Evolutionary conservation across 1,140 invertebrate species (phyloP).

Genomic region (Drosophila equinoxialis): DNA sequence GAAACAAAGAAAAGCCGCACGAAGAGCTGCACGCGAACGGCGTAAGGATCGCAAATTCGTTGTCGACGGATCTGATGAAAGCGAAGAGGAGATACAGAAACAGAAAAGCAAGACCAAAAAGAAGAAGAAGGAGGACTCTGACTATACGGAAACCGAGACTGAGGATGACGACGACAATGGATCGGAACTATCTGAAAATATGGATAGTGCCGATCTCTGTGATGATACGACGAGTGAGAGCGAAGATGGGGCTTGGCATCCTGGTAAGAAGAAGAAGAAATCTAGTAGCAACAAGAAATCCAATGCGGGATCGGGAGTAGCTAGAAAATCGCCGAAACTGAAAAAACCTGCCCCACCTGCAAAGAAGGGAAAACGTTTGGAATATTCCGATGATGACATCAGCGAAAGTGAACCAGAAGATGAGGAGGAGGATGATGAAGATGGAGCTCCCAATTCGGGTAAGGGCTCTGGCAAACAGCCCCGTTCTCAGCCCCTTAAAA

Average conservation of each 20-base stretch:
- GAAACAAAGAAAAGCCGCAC: slow-evolving; percentile 64
- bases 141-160: slow-evolving; percentile 84
- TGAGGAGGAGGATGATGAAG: slow-evolving; percentile 71
- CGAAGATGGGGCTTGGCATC: slow-evolving; percentile 74
- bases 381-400: slow-evolving; percentile 79
- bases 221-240: slow-evolving; percentile 79
- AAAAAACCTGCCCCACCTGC: slow-evolving; percentile 49
- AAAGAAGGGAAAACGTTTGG: slow-evolving; percentile 68
- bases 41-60: slow-evolving; percentile 79
- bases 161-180: slow-evolving; percentile 85
- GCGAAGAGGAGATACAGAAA: slow-evolving; percentile 61
- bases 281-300: slow-evolving; percentile 46
- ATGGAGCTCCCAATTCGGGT: slow-evolving; percentile 53
- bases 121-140: slow-evolving; percentile 74
- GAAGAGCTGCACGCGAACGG: slow-evolving; percentile 69
- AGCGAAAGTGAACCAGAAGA: slow-evolving; percentile 75
- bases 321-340: slow-evolving; percentile 69
- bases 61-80: slow-evolving; percentile 77
- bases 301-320: slow-evolving; percentile 25
- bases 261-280: slow-evolving; percentile 71
- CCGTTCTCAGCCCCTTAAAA: slow-evolving; percentile 67
- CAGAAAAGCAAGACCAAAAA: slow-evolving; percentile 66
- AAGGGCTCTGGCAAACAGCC: slow-evolving; percentile 79
- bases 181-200: slow-evolving; percentile 84
- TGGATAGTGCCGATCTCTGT: slow-evolving; percentile 85